Evolutionary conservation across 2,113 vertebrate genomes (phyloP).

Genomic region (Trachemys scripta): DNA sequence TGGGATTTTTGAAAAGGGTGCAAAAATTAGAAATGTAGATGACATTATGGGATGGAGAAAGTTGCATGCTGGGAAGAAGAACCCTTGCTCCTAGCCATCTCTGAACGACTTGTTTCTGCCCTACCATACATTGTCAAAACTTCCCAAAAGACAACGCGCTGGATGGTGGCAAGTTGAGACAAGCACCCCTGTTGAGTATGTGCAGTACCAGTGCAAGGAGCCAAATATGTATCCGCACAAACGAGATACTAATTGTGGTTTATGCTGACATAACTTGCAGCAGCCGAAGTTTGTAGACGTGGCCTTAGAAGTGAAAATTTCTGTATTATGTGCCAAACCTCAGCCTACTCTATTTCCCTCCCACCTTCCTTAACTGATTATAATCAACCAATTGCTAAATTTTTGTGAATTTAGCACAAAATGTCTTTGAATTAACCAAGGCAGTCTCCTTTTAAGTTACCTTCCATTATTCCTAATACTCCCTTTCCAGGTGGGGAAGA

Average conservation of each 20-base stretch:
- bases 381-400: neutral
- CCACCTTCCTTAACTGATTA: neutral
- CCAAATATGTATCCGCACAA: no score
- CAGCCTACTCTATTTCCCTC: neutral
- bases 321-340: neutral
- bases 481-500: neutral
- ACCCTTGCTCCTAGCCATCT: no score
- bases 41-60: no score
- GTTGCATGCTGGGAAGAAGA: no score
- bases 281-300: no score
- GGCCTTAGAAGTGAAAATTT: neutral
- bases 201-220: neutral
- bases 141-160: neutral
- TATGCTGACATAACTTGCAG: neutral
- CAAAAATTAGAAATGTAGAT: no score
- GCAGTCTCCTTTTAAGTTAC: neutral
- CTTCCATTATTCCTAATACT: neutral
- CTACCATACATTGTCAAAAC: neutral
- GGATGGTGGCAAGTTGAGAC: neutral
- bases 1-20: no score
- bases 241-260: neutral
- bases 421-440: neutral
- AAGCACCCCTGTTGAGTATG: neutral
- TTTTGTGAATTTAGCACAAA: neutral
- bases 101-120: neutral